These are phyloP conservation scores for Nasonia giraulti DNA, from an alignment of 1,140 invertebrate genomes.

Conservation along the genomic window DNA sequence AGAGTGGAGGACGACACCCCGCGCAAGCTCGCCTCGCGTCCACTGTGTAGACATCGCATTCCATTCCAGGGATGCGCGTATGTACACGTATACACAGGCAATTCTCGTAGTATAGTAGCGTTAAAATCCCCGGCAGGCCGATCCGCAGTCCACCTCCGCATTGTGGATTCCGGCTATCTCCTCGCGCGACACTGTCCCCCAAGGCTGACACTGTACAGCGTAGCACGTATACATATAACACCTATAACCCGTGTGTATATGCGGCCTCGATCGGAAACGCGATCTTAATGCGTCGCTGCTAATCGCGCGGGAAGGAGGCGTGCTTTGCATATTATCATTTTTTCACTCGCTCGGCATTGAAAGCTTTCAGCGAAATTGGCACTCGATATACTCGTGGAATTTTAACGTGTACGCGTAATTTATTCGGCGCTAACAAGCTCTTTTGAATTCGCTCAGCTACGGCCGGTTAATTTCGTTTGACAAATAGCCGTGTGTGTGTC, in stretches of 20 bases:
- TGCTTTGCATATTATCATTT: neutral
- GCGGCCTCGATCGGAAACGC: neutral
- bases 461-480: no score
- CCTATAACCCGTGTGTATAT: no score
- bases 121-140: neutral
- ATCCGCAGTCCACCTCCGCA: neutral
- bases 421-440: neutral
- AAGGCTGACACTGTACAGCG: neutral
- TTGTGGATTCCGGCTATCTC: slow-evolving; percentile 9
- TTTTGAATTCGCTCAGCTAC: neutral
- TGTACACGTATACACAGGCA: neutral
- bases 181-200: neutral
- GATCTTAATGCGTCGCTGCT: neutral
- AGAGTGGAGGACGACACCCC: neutral
- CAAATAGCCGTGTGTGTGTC: no score
- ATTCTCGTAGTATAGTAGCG: neutral
- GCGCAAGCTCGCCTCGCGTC: no score
- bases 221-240: no score
- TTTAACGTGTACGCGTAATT: neutral
- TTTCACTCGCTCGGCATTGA: neutral
- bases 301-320: neutral
- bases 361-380: neutral
- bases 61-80: neutral
- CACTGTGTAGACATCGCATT: neutral
- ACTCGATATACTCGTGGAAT: neutral